Conservation (phyloP, 2,888 invertebrate species). For the Cephalotes varians region DNA sequence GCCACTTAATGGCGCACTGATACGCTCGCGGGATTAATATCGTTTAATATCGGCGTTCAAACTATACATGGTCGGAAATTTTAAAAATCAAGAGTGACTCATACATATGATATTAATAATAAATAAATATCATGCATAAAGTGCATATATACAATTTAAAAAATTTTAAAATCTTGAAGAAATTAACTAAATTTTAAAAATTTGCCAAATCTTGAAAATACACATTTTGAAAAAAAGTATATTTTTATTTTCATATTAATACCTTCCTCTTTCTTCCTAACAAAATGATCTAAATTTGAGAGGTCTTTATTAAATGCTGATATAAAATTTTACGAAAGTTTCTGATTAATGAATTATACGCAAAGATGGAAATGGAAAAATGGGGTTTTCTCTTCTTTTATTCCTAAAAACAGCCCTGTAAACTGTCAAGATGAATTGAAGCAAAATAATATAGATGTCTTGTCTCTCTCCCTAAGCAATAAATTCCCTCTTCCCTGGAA, state of each 20-base stretch:
- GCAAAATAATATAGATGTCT: constrained; percentile 49
- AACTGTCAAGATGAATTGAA: constrained; percentile 40
- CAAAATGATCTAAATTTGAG: not conserved
- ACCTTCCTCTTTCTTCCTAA: too few relatives aligned
- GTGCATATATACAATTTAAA: not conserved
- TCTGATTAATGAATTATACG: not conserved
- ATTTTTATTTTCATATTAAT: constrained; percentile 15
- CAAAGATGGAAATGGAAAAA: not conserved
- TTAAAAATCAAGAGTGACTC: constrained; percentile 1
- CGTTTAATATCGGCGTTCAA: not conserved
- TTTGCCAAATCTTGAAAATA: not conserved
- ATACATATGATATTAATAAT: not conserved
- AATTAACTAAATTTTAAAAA: too few relatives aligned
- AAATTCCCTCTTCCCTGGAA: constrained; percentile 34
- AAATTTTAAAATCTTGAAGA: too few relatives aligned
- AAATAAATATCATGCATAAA: not conserved
- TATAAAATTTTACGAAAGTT: not conserved
- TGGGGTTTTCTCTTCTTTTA: not conserved
- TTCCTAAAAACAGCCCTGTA: constrained; percentile 33
- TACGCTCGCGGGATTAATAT: constrained; percentile 24
- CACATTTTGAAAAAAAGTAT: not conserved
- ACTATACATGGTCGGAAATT: not conserved
- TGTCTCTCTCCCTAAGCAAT: constrained; percentile 34
- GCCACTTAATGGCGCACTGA: constrained; percentile 21
- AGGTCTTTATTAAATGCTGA: not conserved